Percentiles rank a stretch among this genome's conserved stretches.
Conservation (phyloP, 2,797 vertebrate genomes). For the Paguma larvata region DNA sequence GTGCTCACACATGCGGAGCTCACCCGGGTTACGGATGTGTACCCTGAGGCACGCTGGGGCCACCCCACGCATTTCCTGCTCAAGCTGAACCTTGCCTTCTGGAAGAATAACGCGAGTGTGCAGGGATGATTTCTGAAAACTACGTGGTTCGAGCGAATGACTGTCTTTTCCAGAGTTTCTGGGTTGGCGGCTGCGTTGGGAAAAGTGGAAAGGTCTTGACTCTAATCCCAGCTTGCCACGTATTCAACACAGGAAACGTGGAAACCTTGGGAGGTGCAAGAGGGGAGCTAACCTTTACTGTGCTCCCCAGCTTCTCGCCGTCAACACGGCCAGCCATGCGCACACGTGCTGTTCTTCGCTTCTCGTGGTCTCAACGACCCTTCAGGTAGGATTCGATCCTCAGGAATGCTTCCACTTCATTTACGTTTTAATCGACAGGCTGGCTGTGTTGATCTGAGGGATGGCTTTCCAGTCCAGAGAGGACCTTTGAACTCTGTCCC, state of each 20-base stretch:
- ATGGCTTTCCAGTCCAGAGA: background rate
- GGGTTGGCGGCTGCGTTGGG: background rate
- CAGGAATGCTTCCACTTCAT: background rate
- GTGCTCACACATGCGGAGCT: rapidly evolving
- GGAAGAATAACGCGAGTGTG: background rate
- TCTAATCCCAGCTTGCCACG: background rate
- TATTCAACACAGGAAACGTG: background rate
- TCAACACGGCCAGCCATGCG: rapidly evolving
- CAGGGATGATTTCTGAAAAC: background rate
- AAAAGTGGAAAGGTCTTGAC: background rate
- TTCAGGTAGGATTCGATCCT: background rate
- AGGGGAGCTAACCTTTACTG: background rate
- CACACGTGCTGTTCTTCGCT: background rate
- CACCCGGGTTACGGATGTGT: rapidly evolving
- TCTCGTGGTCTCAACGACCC: background rate
- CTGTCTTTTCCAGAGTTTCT: background rate
- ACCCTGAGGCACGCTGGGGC: background rate
- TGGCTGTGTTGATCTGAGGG: background rate
- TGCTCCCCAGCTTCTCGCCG: no score
- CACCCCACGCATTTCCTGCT: no score
- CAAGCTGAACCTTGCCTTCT: background rate
- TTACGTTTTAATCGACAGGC: background rate
- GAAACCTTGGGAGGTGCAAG: background rate
- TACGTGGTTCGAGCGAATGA: background rate
- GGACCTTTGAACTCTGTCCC: background rate